A percentile compares a stretch with the other conserved stretches of the same genome.
These are phyloP conservation scores for Disparrhopalites patrizii DNA, from an alignment of 2,888 invertebrate genomes.

Conservation along the genomic window DNA sequence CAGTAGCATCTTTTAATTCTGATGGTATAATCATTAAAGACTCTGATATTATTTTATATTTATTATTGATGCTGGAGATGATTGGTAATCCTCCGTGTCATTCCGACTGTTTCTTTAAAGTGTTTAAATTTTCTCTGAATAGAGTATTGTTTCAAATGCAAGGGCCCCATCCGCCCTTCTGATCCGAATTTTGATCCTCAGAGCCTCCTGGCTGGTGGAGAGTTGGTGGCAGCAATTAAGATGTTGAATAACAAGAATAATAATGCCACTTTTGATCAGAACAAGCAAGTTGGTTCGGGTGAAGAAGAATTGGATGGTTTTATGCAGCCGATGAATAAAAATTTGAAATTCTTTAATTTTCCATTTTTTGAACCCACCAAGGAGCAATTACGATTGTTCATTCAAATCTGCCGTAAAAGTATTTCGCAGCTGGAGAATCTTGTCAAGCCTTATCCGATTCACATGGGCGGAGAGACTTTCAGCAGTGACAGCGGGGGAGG, in stretches of 20 bases:
- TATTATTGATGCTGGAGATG: background rate
- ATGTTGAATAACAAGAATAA: slow-evolving; percentile 19
- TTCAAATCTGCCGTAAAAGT: slow-evolving; percentile 35
- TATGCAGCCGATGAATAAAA: too few relatives aligned
- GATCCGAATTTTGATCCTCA: slow-evolving; percentile 39
- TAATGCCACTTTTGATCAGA: slow-evolving; percentile 6
- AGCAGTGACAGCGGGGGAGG: too few relatives aligned
- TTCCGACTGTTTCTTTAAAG: too few relatives aligned
- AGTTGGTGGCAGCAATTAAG: slow-evolving; percentile 34
- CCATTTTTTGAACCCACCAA: too few relatives aligned
- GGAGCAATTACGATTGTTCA: too few relatives aligned
- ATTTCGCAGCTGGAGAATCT: slow-evolving; percentile 35
- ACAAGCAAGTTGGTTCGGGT: too few relatives aligned
- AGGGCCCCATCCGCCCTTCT: slow-evolving; percentile 31
- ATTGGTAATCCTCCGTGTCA: too few relatives aligned
- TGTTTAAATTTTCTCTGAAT: background rate
- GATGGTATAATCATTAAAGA: slow-evolving; percentile 15
- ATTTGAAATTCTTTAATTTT: slow-evolving; percentile 29
- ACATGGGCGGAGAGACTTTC: too few relatives aligned
- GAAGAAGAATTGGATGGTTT: background rate
- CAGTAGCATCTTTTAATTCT: background rate
- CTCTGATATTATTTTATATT: background rate
- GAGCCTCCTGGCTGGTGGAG: slow-evolving; percentile 31
- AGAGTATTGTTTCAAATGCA: slow-evolving; percentile 39
- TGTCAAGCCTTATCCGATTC: slow-evolving; percentile 3